Percentiles rank a stretch among this genome's conserved stretches.
Evolutionary conservation across 92 coral and sea anemone species (phyloP).

Genomic region (Isaurus tuberculatus): DNA sequence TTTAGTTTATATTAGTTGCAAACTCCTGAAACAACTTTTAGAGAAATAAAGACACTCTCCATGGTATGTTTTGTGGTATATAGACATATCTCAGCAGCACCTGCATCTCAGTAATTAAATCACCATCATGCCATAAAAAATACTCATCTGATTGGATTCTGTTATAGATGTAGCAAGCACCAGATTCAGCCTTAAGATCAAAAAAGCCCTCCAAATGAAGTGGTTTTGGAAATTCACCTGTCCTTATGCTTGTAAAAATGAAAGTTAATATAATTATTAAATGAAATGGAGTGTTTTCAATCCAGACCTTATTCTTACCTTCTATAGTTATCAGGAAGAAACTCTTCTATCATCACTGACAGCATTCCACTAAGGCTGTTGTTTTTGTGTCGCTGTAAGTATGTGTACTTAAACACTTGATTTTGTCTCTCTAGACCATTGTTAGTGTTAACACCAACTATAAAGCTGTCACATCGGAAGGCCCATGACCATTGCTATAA

Average conservation of each 20-base stretch:
- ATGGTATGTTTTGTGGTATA: background rate
- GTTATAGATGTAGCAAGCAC: background rate
- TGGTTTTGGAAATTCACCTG: background rate
- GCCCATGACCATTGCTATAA: slow-evolving; percentile 72
- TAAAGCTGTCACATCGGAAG: slow-evolving; percentile 49
- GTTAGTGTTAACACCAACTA: slow-evolving; percentile 56
- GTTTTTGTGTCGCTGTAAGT: slow-evolving; percentile 31
- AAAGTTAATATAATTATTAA: too few species aligned
- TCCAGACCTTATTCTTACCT: slow-evolving; percentile 39
- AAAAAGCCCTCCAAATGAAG: background rate
- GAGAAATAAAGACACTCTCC: background rate
- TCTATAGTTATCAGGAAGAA: slow-evolving; percentile 66
- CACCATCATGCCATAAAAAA: background rate
- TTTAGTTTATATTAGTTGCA: background rate
- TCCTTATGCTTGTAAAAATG: background rate
- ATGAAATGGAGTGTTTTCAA: too few species aligned
- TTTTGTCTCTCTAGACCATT: slow-evolving; percentile 74
- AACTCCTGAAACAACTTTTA: background rate
- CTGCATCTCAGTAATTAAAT: background rate
- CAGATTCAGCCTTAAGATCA: slow-evolving; percentile 4
- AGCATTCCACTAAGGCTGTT: slow-evolving; percentile 57
- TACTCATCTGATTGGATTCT: background rate
- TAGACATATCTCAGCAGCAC: background rate
- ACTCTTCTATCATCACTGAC: slow-evolving; percentile 61
- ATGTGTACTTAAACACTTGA: slow-evolving; percentile 36